These are phyloP conservation scores for Achroia grisella DNA, from an alignment of 1,140 invertebrate species.

Conservation along the genomic window DNA sequence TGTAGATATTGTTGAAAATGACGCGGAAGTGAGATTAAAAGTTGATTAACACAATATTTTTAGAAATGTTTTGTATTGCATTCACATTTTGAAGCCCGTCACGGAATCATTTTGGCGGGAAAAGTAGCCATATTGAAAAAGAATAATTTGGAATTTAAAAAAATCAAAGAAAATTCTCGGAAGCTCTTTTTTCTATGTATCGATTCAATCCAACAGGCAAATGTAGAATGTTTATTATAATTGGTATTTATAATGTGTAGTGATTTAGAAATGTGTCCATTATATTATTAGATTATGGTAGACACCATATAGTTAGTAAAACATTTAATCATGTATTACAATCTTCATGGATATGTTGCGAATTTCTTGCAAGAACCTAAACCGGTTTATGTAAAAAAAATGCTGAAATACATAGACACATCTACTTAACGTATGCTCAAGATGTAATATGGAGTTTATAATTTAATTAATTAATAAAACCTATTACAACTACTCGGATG, in stretches of 20 bases:
- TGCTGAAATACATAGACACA: too few species aligned
- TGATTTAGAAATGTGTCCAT: conserved; percentile 37
- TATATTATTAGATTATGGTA: conserved; percentile 27
- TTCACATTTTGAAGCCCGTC: conserved; percentile 10
- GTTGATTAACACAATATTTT: conserved; percentile 30
- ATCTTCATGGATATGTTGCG: neutral
- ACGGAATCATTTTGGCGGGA: neutral
- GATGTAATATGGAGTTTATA: too few species aligned
- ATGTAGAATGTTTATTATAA: conserved; percentile 10
- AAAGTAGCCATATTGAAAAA: too few species aligned
- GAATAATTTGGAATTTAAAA: too few species aligned
- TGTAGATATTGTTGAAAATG: conserved; percentile 27
- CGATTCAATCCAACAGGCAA: neutral
- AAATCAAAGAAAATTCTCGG: too few species aligned
- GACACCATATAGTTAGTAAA: conserved; percentile 30
- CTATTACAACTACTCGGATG: too few species aligned
- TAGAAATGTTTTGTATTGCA: conserved; percentile 33
- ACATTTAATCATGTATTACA: conserved; percentile 7
- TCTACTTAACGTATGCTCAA: too few species aligned
- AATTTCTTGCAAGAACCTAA: neutral
- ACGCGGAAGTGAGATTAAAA: conserved; percentile 35
- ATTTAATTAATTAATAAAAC: too few species aligned
- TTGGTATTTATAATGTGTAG: conserved; percentile 27
- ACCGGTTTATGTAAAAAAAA: too few species aligned
- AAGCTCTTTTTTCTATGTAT: too few species aligned